These are phyloP conservation scores for Sarcophaga variegata DNA, from an alignment of 2,888 invertebrate species.

Conservation along the genomic window DNA sequence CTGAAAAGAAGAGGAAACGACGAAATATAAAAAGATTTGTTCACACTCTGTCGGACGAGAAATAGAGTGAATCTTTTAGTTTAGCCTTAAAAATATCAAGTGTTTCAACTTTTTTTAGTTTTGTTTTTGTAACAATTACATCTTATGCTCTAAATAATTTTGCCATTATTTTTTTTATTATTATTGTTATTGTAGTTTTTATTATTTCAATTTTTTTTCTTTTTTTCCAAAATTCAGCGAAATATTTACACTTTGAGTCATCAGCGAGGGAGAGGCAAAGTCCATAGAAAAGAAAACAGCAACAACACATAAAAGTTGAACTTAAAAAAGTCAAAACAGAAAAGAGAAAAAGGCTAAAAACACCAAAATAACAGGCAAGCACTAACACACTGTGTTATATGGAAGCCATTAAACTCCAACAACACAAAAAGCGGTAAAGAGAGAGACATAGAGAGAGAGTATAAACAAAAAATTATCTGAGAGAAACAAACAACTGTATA, in stretches of 20 bases:
- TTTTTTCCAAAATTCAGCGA: conserved; percentile 8
- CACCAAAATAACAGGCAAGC: conserved; percentile 35
- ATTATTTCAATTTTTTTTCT: not conserved
- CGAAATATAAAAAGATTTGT: no score
- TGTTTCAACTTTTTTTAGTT: not conserved
- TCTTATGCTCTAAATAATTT: conserved; percentile 1
- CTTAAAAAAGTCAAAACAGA: conserved; percentile 48
- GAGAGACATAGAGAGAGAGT: not conserved
- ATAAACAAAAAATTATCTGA: conserved; percentile 50
- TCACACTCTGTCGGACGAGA: not conserved
- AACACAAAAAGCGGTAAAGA: conserved; percentile 16
- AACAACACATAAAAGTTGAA: conserved; percentile 30
- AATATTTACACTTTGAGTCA: conserved; percentile 57
- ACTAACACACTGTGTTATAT: conserved; percentile 50
- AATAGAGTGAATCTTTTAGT: not conserved
- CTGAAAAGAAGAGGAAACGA: not conserved
- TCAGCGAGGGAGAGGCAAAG: conserved; percentile 33
- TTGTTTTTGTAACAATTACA: not conserved
- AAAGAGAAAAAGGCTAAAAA: conserved; percentile 15
- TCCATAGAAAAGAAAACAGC: conserved; percentile 10
- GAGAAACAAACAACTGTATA: conserved; percentile 36
- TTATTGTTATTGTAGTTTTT: not conserved
- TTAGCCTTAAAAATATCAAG: not conserved
- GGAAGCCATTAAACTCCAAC: conserved; percentile 69
- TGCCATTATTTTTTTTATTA: not conserved